A percentile compares a stretch with the other conserved stretches of the same genome.
Evolutionary conservation across 1,140 invertebrate species (phyloP).

Genomic region (Artemia franciscana): DNA sequence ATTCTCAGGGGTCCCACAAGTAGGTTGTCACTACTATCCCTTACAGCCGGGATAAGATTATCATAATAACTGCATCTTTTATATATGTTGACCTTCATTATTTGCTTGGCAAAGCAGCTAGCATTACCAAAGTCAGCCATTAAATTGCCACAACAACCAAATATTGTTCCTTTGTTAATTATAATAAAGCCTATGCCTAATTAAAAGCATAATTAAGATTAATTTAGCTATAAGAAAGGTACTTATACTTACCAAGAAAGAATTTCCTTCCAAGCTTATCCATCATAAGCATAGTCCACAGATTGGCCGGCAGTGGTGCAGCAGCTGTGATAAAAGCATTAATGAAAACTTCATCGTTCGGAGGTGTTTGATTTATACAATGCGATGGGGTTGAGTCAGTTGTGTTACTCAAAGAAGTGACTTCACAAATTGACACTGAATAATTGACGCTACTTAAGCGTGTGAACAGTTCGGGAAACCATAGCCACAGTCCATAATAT

Average conservation of each 20-base stretch:
- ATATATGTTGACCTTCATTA: too few relatives aligned
- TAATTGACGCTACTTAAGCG: slow-evolving; percentile 45
- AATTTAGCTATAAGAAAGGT: too few relatives aligned
- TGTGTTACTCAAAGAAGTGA: slow-evolving; percentile 38
- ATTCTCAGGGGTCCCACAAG: too few relatives aligned
- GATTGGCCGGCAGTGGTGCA: slow-evolving; percentile 55
- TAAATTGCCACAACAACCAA: too few relatives aligned
- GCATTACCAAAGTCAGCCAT: too few relatives aligned
- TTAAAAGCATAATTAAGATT: too few relatives aligned
- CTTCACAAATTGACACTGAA: slow-evolving; percentile 43
- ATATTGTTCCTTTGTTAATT: too few relatives aligned
- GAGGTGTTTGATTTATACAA: slow-evolving; percentile 1
- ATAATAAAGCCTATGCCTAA: too few relatives aligned
- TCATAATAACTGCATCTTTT: too few relatives aligned
- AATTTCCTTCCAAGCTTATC: slow-evolving; percentile 65
- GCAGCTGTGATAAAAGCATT: slow-evolving; percentile 63
- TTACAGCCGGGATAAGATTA: too few relatives aligned
- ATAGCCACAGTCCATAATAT: slow-evolving; percentile 73
- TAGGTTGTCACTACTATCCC: too few relatives aligned
- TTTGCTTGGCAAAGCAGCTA: too few relatives aligned
- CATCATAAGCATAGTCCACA: slow-evolving; percentile 46
- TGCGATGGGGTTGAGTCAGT: slow-evolving; percentile 4
- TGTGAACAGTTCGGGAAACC: slow-evolving; percentile 71
- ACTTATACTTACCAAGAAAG: slow-evolving; percentile 48
- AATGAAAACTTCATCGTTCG: slow-evolving; percentile 34